Evolutionary conservation across 1,140 invertebrate genomes (phyloP).

Genomic region (Trichogramma pretiosum): DNA sequence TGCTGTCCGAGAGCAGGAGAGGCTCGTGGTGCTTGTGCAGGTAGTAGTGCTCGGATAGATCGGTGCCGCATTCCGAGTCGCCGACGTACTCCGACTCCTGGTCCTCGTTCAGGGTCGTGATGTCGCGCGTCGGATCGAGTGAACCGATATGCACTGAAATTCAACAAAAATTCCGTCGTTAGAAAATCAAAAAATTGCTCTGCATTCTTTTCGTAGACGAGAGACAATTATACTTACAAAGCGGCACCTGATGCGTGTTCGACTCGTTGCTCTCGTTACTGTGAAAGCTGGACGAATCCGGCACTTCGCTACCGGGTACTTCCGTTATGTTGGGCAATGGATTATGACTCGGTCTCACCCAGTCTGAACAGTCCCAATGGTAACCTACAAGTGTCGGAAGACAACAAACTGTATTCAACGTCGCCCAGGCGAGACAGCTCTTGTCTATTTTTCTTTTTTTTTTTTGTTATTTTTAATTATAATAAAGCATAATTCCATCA

Average conservation of each 20-base stretch:
- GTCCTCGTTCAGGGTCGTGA: slow-evolving; percentile 61
- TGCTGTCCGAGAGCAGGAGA: slow-evolving; percentile 52
- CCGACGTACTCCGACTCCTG: slow-evolving; percentile 62
- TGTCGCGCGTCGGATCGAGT: slow-evolving; percentile 54
- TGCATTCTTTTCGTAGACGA: too few species aligned
- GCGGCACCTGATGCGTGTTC: slow-evolving; percentile 49
- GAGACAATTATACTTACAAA: slow-evolving; percentile 44
- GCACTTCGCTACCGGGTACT: slow-evolving; percentile 82
- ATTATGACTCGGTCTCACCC: slow-evolving; percentile 73
- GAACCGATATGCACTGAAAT: slow-evolving; percentile 40
- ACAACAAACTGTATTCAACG: slow-evolving; percentile 35
- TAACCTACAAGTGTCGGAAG: slow-evolving; percentile 60
- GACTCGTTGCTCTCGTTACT: slow-evolving; percentile 82
- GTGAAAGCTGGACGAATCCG: slow-evolving; percentile 80
- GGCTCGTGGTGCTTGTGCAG: slow-evolving; percentile 49
- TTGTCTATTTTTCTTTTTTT: too few species aligned
- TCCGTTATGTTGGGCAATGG: slow-evolving; percentile 85
- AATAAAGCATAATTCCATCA: too few species aligned
- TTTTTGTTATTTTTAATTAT: too few species aligned
- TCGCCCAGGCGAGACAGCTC: slow-evolving; percentile 12
- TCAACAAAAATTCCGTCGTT: too few species aligned
- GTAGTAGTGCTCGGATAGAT: slow-evolving; percentile 52
- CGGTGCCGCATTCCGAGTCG: slow-evolving; percentile 56
- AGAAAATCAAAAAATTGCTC: not conserved
- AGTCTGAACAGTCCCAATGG: slow-evolving; percentile 95